phyloP scores from a whole-genome alignment of 2,888 invertebrate species.

The Quadriops clusia region DNA sequence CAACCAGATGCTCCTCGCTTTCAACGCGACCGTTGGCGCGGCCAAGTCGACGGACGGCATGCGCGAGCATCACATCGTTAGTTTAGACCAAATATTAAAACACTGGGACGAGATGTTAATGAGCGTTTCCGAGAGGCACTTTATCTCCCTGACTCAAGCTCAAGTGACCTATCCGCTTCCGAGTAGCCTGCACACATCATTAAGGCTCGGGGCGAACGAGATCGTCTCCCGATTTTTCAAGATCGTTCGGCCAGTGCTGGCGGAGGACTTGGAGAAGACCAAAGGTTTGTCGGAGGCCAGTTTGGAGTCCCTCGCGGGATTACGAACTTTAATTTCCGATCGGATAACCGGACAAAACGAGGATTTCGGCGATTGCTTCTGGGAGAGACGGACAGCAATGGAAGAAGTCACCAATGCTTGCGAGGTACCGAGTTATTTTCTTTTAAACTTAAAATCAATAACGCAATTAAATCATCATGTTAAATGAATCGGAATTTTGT shows the following conservation, averaged over 20 bases:
- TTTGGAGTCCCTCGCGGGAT: constrained; percentile 26
- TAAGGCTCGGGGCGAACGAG: no score
- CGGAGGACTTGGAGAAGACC: constrained; percentile 12
- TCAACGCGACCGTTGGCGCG: constrained; percentile 25
- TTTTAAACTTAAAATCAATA: no score
- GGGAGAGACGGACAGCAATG: constrained; percentile 40
- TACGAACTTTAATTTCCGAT: constrained; percentile 13
- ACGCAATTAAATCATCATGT: no score
- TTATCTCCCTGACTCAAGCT: constrained; percentile 16
- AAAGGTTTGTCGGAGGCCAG: constrained; percentile 23
- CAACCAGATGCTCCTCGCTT: constrained; percentile 23
- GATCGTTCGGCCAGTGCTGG: no score
- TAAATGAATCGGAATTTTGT: constrained; percentile 24
- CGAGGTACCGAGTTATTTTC: no score
- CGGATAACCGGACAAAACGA: constrained; percentile 33
- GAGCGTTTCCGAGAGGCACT: constrained; percentile 10
- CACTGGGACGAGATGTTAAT: constrained; percentile 25
- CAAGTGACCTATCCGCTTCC: constrained; percentile 28
- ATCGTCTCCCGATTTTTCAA: no score
- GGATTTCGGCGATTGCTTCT: constrained; percentile 33
- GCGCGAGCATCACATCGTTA: constrained; percentile 23
- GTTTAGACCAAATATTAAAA: constrained; percentile 20
- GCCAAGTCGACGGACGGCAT: constrained; percentile 27
- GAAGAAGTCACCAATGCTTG: constrained; percentile 47
- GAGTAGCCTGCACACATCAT: constrained; percentile 27